Conservation (phyloP, 2,888 invertebrate species). For the Patella depressa region DNA sequence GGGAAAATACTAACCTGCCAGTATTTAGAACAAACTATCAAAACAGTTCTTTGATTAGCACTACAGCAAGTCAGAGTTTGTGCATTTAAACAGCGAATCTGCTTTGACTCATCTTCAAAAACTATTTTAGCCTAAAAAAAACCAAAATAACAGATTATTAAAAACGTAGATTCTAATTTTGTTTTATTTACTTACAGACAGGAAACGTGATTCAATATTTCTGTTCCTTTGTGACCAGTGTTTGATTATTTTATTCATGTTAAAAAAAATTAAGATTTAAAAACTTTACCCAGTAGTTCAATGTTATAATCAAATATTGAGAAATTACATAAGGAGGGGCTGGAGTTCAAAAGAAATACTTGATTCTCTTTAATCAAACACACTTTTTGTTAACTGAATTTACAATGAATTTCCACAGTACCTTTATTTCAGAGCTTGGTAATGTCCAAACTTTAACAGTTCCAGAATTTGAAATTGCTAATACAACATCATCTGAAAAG, state of each 20-base stretch:
- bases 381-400: no score
- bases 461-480: constrained; percentile 95
- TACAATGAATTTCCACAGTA: constrained; percentile 33
- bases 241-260: no score
- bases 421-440: constrained; percentile 87
- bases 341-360: no score
- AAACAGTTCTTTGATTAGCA: constrained; percentile 95
- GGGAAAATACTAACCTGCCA: constrained; percentile 82
- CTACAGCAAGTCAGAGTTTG: constrained; percentile 93
- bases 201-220: no score
- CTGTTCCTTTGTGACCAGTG: no score
- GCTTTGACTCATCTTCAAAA: constrained; percentile 97
- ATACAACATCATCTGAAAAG: constrained; percentile 87
- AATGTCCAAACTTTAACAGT: constrained; percentile 98
- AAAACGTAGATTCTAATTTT: no score
- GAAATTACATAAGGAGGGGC: no score
- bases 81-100: constrained; percentile 93
- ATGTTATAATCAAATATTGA: no score
- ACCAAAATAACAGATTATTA: not conserved
- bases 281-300: no score
- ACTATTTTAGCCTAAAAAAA: constrained; percentile 70
- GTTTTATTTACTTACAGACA: no score
- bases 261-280: no score
- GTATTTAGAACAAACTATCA: constrained; percentile 96
- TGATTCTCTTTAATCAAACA: no score